phyloP scores from a whole-genome alignment of 2,797 vertebrate genomes.

The Dermochelys coriacea region DNA sequence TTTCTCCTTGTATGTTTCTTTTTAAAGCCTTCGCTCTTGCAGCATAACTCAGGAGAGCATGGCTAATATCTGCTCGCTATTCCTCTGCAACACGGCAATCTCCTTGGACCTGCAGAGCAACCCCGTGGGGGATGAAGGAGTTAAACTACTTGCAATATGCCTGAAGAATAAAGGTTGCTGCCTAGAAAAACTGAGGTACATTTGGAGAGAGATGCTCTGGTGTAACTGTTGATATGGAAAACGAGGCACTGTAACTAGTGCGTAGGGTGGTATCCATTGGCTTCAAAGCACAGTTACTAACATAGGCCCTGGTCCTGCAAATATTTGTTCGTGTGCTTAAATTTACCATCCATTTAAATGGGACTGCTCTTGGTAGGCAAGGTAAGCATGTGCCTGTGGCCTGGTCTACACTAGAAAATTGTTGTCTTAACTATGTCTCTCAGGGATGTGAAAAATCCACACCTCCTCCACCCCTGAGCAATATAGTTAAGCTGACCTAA shows the following conservation, averaged over 20 bases:
- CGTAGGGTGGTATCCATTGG: not conserved
- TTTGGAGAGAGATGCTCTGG: not conserved
- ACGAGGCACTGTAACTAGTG: not conserved
- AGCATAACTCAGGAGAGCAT: not conserved
- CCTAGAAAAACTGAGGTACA: not conserved
- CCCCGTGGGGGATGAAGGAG: not conserved
- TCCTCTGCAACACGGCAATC: fast-evolving
- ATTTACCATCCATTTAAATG: not conserved
- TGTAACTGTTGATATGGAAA: fast-evolving
- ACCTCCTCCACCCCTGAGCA: not conserved
- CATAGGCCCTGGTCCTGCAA: not conserved
- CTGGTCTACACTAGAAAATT: not conserved
- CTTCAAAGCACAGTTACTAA: not conserved
- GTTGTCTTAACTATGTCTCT: not conserved
- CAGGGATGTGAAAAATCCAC: not conserved
- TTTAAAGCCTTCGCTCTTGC: not conserved
- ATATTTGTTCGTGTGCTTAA: not conserved
- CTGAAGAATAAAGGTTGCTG: not conserved
- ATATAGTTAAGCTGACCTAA: not conserved
- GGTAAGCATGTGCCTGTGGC: not conserved
- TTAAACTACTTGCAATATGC: not conserved
- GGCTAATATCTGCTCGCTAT: not conserved
- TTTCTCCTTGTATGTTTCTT: not conserved
- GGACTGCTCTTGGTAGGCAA: not conserved
- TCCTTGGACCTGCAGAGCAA: fast-evolving